Conservation (phyloP, 1,140 invertebrate species). For the Pseudachorutes palmiensis region DNA sequence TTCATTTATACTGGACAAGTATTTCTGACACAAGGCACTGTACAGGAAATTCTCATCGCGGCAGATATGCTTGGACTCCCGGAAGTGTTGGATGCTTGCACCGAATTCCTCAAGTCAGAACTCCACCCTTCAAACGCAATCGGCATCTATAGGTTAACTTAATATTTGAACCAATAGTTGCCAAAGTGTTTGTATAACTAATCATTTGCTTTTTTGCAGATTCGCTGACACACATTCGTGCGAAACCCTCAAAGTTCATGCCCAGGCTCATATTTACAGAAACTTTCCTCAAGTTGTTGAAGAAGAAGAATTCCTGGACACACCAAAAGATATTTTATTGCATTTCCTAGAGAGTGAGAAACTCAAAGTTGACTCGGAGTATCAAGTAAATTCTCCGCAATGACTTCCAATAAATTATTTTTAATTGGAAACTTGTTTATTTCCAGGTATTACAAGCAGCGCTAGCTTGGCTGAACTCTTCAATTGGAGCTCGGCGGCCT, state of each 20-base stretch:
- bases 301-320: conserved; percentile 76
- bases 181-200: neutral
- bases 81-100: conserved; percentile 77
- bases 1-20: conserved; percentile 77
- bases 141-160: conserved; percentile 65
- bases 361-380: conserved; percentile 81
- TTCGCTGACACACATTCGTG: conserved; percentile 90
- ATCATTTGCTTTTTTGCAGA: conserved; percentile 45
- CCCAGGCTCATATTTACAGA: conserved; percentile 73
- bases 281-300: conserved; percentile 75
- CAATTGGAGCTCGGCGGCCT: conserved; percentile 64
- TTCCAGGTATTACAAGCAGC: conserved; percentile 76
- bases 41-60: conserved; percentile 79
- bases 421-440: neutral
- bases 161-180: neutral
- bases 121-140: conserved; percentile 82
- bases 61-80: conserved; percentile 86
- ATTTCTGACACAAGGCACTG: conserved; percentile 59
- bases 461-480: conserved; percentile 79
- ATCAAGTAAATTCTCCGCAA: conserved; percentile 54
- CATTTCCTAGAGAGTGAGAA: conserved; percentile 77
- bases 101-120: conserved; percentile 78
- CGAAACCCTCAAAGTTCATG: conserved; percentile 64
- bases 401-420: neutral
- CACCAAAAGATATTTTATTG: conserved; percentile 70